Base-by-base conservation (phyloP, 2,888 invertebrate species). In the Gandaritis pyraliata region DNA sequence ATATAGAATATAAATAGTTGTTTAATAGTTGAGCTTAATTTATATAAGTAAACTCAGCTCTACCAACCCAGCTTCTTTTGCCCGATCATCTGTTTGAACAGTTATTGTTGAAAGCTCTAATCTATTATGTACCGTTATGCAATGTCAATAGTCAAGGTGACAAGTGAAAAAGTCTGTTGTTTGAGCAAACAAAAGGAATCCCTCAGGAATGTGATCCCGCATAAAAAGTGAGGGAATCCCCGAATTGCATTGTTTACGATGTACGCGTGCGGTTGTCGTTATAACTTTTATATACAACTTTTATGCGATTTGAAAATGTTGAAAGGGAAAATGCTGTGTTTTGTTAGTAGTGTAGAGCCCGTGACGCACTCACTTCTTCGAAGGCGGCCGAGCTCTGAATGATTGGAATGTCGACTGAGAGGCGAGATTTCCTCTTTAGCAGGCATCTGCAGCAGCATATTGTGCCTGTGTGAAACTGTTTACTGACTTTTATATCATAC, bases 161-260 rank as follows among this genome's bases (percentile, higher is more conserved):
- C 76, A 78, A 76, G 59, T 59, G 73, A 73, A 82, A 87, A 87
- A 87, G 85, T 81, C 80, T 78, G 81, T 83, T 80, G 82, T 81
- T 63, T 82, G 79, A 77, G 81, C 88, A 91, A 91, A 92, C 90
- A 92, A 91, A 91, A 91, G 91, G 91, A 86, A 89, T 92, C 89
- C 91, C 91, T 87, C 74, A 88, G 87, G 90, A 91, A 91, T 91
- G 90, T 79, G 85, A 81, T 82, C 82, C 82, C 80, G 84, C 79
- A 86, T 85, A 88, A 88, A 90, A 90, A 89, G 82, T 72, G 80
- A 83, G 90, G 91, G 91, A 86, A 86, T 87, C 89, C 90, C 91
- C 91, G 78, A 91, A 91, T 90, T 83, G 85, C 80, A 86, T 89
- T 91, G 91, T 92, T 91, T 91, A 92, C 91, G 78, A 80, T 77